Evolutionary conservation across 1,140 invertebrate genomes (phyloP), one percentile per base, ranked within the genome.

Genomic region (Nixonia krombeini): DNA sequence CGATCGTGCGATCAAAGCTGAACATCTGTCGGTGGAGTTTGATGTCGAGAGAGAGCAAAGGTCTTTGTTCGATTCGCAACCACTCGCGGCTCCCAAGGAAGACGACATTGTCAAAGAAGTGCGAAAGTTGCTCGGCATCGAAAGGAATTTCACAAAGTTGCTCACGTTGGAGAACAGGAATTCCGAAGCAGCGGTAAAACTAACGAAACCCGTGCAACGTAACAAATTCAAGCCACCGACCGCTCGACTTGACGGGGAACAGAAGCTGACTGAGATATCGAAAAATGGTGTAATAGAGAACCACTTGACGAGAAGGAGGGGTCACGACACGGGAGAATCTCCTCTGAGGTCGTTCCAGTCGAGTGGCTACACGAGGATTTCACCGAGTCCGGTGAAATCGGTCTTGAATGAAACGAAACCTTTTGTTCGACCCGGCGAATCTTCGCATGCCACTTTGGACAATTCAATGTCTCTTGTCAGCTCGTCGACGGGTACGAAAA

Each of bases 61-160:
- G 21, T 51, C 42, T 38, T 31, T 31, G 9, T 33, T 25, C 21
- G 40, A 57, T 21, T n/a, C n/a, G n/a, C n/a, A n/a, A n/a, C n/a
- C n/a, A n/a, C n/a, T n/a, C n/a, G n/a, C n/a, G n/a, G 44, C 42
- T 63, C 45, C 45, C 38, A 51, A 46, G 37, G 12, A 12, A 18
- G 38, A 61, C 42, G 49, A 59, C 33, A 52, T 59, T 25, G 38
- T 55, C 17, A 45, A 53, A 29, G 23, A 56, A 42, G 31, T 53
- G 29, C 57, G 50, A 42, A 31, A 53, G 17, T 40, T 51, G 7
- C 15, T 62, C 12, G 51, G 23, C 9, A 9, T 35, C 3, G 40
- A 49, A 28, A 29, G 41, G 5, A 31, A 8, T 5, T 13, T 29
- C n/a, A 42, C 10, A 29, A 42, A 49, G 4, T n/a, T n/a, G n/a